Conservation (phyloP, 2,888 invertebrate species). For the Julus scandinavius region DNA sequence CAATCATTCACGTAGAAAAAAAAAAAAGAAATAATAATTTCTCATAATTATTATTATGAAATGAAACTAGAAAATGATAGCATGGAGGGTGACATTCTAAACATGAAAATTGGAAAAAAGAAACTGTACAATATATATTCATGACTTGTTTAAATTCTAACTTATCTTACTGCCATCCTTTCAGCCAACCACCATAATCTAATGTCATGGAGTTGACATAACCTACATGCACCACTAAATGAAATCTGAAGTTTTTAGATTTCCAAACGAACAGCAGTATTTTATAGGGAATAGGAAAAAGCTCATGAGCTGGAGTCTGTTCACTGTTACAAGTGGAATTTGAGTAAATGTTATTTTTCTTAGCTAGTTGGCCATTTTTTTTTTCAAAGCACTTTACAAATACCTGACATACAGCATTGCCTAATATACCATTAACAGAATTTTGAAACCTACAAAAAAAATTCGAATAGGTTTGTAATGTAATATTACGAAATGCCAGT, state of each 20-base stretch:
- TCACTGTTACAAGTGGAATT: not conserved
- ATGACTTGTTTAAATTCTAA: not conserved
- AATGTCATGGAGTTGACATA: not conserved
- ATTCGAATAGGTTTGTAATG: no score
- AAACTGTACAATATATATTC: conserved; percentile 21
- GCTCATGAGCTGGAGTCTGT: not conserved
- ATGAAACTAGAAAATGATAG: conserved; percentile 21
- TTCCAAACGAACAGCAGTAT: not conserved
- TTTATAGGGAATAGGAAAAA: conserved; percentile 4
- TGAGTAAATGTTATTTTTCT: not conserved
- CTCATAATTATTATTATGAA: conserved; percentile 3
- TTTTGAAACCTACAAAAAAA: no score
- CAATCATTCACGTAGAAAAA: not conserved
- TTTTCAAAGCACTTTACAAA: not conserved
- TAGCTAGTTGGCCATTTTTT: not conserved
- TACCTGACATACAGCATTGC: not conserved
- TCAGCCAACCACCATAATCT: conserved; percentile 14
- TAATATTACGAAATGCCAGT: no score
- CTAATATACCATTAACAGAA: not conserved
- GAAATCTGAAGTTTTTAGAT: not conserved
- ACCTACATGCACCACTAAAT: not conserved
- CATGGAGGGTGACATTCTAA: conserved; percentile 2
- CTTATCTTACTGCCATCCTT: not conserved
- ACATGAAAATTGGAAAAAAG: conserved; percentile 10
- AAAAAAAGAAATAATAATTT: not conserved